A percentile compares a stretch with the other conserved stretches of the same genome.
phyloP scores from a whole-genome alignment of 2,113 vertebrate genomes.

The Pelodiscus sinensis region DNA sequence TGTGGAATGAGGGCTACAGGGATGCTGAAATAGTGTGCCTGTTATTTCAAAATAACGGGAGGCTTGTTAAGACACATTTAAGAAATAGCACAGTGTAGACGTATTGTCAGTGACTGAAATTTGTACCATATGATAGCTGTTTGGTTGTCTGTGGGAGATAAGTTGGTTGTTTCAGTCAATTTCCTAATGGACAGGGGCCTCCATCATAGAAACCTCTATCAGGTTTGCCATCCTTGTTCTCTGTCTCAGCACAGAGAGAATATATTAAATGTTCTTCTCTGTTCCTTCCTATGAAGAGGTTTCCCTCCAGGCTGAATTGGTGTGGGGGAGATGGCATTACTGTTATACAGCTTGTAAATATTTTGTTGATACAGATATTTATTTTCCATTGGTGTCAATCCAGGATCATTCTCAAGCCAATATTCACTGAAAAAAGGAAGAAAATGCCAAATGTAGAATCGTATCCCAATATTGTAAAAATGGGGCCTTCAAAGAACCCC shows the following conservation, averaged over 20 bases:
- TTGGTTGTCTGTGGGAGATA: neutral
- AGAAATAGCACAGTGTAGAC: no score
- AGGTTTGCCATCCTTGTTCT: slow-evolving; percentile 16
- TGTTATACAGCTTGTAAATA: slow-evolving; percentile 17
- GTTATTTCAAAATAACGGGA: no score
- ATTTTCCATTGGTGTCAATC: slow-evolving; percentile 14
- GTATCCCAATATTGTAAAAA: neutral
- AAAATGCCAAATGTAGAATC: neutral
- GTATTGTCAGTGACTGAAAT: neutral
- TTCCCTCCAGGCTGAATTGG: neutral
- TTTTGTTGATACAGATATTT: slow-evolving; percentile 6
- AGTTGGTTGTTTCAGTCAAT: neutral
- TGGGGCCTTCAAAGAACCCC: neutral
- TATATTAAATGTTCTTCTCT: slow-evolving; percentile 36
- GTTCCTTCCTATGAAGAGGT: slow-evolving; percentile 29
- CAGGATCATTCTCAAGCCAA: neutral
- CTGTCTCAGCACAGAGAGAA: slow-evolving; percentile 4
- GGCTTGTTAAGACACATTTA: no score
- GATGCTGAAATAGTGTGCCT: no score
- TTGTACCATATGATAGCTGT: neutral
- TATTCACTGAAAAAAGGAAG: neutral
- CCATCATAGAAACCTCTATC: neutral
- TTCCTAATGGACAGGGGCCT: neutral
- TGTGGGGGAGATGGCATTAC: slow-evolving; percentile 23
- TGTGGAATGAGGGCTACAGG: no score